Percentiles rank a stretch among this genome's conserved stretches.
phyloP scores from a whole-genome alignment of 2,888 invertebrate genomes.

The Drosophila antonietae region DNA sequence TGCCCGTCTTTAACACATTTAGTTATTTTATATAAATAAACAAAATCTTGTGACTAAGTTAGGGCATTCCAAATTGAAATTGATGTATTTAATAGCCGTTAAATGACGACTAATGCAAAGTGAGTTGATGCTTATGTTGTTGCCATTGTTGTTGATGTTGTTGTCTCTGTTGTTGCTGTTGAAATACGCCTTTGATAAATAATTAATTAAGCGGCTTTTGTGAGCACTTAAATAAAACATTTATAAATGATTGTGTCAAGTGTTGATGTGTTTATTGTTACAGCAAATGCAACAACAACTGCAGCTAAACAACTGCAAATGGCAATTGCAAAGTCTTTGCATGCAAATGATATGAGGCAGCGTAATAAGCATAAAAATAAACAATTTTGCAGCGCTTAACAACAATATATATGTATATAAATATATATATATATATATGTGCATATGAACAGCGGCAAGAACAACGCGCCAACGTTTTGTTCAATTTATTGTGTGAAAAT shows the following conservation, averaged over 20 bases:
- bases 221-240: slow-evolving; percentile 66
- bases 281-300: slow-evolving; percentile 25
- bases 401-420: slow-evolving; percentile 35
- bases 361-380: slow-evolving; percentile 79
- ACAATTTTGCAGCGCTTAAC: slow-evolving; percentile 58
- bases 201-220: slow-evolving; percentile 71
- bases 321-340: slow-evolving; percentile 54
- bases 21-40: slow-evolving; percentile 7
- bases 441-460: slow-evolving; percentile 11
- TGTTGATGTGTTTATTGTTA: slow-evolving; percentile 76
- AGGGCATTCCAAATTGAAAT: slow-evolving; percentile 41
- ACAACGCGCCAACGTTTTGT: slow-evolving; percentile 66
- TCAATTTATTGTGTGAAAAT: slow-evolving; percentile 81
- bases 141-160: slow-evolving; percentile 42
- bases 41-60: slow-evolving; percentile 17
- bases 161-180: slow-evolving; percentile 47
- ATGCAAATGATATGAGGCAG: slow-evolving; percentile 69
- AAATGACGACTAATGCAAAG: slow-evolving; percentile 44
- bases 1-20: neutral
- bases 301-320: slow-evolving; percentile 32
- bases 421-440: slow-evolving; percentile 8
- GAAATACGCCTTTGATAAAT: slow-evolving; percentile 70
- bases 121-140: slow-evolving; percentile 24
- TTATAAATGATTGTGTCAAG: slow-evolving; percentile 78
- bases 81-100: slow-evolving; percentile 49